Evolutionary conservation across 1,140 invertebrate species (phyloP), one percentile per base, ranked within the genome.

Genomic region (Lysiphlebus fabarum): DNA sequence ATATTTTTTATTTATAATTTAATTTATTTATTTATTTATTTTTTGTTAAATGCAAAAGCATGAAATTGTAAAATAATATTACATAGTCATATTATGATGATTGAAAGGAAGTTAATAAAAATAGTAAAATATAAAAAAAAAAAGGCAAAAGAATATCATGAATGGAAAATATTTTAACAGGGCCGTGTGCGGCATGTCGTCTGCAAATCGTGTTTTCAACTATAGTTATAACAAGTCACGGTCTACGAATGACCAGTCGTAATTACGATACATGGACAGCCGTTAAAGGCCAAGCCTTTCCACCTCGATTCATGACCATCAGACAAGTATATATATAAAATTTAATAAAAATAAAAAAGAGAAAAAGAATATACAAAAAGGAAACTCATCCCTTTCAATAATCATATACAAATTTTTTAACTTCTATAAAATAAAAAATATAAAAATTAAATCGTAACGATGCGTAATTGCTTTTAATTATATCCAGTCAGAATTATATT

Each of bases 261-360:
- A 71, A 73, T 73, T 72, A 73, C 56, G 40, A 55, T 43, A 12
- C 54, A 56, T 69, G 68, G 67, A 70, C 67, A 67, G 62, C 59
- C 61, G 62, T 66, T 68, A 65, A 64, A 70, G 65, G 66, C 58
- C 59, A 70, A 67, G 65, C 62, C 66, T 69, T 65, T 67, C 65
- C 65, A 64, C 68, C 55, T 67, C 63, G 61, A 67, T 69, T 66
- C 65, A 63, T 55, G 50, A 48, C 41, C 9, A 9, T 49, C 33
- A 9, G 10, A 49, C 48, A 38, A 9, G 11, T 7, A 51, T n/a
- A 33, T 7, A 51, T n/a, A 33, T 37, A 6, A 7, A 51, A n/a
- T n/a, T 17, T 49, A 10, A 34, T 9, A 17, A 9, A 10, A 36
- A 12, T 0, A 36, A 51, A 34, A 34, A n/a, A n/a, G 38, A 12